Base-by-base conservation (phyloP, 1,140 invertebrate species). In the Ceratitis capitata region DNA sequence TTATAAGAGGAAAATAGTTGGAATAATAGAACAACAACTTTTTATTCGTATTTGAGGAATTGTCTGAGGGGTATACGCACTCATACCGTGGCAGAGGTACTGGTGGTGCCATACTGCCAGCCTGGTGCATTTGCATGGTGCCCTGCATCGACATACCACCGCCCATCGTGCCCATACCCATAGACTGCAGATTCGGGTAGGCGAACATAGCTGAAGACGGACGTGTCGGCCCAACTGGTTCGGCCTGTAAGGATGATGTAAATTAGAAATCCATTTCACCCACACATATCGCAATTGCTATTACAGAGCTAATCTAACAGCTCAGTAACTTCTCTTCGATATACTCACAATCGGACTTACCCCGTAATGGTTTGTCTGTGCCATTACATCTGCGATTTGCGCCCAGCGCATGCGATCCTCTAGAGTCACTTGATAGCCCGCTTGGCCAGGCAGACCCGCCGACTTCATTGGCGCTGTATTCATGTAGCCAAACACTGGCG, bases 401-500 rank as follows among this genome's bases (percentile, higher is more conserved):
- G 96, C 96, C 96, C 97, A 97, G 7, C 96, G 91, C 92, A 96
- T 93, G 61, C 96, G 92, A 87, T 97, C 96, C 88, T 96, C 96
- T 45, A 96, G 86, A 0, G 95, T 94, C 5, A 96, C 93, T 92
- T 95, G 94, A 90, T 94, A 96, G 85, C 92, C 95, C 83, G 91
- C 94, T 89, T 92, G 94, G 88, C 92, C 95, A 45, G 93, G 94
- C 35, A 91, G 16, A 39, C 94, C 94, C 2, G 95, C 94, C 3
- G 95, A 94, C 88, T 96, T 95, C 29, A 95, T 93, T 10, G 95
- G 94, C 86, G 95, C 95, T 85, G 95, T 95, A 42, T 95, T 94
- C 94, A 97, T 96, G 88, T 97, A 97, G 85, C 95, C 96, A 91
- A 97, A 97, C 12, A 97, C 95, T 0, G 96, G 96, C 2, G 96